A percentile compares a stretch with the other conserved stretches of the same genome.
phyloP scores from a whole-genome alignment of 1,140 invertebrate genomes.

The Teleogryllus occipitalis region DNA sequence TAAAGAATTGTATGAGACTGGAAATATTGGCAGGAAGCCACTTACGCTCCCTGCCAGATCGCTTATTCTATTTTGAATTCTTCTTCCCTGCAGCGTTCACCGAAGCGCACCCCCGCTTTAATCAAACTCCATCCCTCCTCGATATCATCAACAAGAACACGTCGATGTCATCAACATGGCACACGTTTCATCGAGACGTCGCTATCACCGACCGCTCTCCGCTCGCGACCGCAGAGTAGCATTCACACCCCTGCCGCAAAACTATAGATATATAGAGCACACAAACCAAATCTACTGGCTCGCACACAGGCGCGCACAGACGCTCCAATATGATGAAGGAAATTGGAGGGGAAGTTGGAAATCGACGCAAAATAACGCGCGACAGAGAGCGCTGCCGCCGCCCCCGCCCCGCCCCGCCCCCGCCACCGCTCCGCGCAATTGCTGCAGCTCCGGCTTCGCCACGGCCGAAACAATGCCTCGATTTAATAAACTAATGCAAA shows the following conservation, averaged over 20 bases:
- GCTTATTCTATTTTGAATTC: no score
- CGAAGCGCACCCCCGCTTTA: no score
- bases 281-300: constrained; percentile 15
- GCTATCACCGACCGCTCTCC: no score
- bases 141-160: background rate
- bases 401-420: no score
- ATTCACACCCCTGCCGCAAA: background rate
- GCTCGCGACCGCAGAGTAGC: background rate
- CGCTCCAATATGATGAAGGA: constrained; percentile 21
- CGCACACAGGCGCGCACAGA: constrained; percentile 13
- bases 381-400: background rate
- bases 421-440: background rate
- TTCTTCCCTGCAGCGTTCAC: no score
- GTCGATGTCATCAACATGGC: background rate
- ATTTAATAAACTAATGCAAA: constrained; percentile 29
- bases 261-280: background rate
- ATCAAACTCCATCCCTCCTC: no score
- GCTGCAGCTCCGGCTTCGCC: background rate
- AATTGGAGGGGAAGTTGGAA: constrained; percentile 21
- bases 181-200: background rate
- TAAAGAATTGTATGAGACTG: no score
- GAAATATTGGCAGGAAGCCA: no score
- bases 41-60: no score
- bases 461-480: constrained; percentile 23
- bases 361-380: constrained; percentile 21